phyloP scores from a whole-genome alignment of 2,113 vertebrate species.

The Pelusios castaneus region DNA sequence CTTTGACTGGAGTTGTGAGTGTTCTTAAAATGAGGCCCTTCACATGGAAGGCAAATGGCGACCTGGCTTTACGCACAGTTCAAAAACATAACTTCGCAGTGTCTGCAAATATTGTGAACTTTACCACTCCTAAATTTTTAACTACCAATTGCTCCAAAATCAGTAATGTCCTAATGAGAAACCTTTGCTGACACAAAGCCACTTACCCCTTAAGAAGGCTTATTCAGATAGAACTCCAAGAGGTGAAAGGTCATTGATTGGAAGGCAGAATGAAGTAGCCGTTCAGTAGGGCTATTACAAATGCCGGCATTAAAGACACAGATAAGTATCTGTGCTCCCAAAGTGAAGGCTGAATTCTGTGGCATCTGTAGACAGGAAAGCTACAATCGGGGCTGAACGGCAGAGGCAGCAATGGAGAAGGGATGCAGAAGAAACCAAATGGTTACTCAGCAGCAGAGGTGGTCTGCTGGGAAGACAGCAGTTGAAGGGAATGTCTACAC shows the following conservation, averaged over 20 bases:
- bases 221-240: not conserved
- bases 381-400: not conserved
- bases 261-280: not conserved
- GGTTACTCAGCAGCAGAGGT: not conserved
- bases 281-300: accelerated
- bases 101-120: not conserved
- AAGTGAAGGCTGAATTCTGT: not conserved
- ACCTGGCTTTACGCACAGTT: not conserved
- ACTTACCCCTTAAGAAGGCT: not conserved
- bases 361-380: not conserved
- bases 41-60: not conserved
- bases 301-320: not conserved
- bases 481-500: not conserved
- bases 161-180: not conserved
- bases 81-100: not conserved
- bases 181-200: not conserved
- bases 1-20: not conserved
- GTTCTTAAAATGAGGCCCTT: conserved; percentile 28
- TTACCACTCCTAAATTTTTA: not conserved
- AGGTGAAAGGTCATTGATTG: not conserved
- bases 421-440: not conserved
- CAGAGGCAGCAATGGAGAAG: not conserved
- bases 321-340: not conserved
- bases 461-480: accelerated
- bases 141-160: not conserved